phyloP scores from a whole-genome alignment of 2,797 vertebrate species.

The Cuculus canorus region DNA sequence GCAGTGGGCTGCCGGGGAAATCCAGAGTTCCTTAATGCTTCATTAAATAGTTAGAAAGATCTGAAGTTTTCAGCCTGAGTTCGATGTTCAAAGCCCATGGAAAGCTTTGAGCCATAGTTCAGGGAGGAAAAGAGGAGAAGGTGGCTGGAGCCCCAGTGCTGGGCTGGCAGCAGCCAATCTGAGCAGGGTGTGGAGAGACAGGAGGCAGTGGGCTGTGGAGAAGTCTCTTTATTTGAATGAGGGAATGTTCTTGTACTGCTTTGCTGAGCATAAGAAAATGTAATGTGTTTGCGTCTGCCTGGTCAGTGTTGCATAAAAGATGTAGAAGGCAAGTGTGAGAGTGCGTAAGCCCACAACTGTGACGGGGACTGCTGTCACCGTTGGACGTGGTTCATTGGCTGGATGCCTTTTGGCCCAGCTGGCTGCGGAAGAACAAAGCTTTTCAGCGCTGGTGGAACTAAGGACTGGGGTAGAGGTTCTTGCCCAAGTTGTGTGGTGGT shows the following conservation, averaged over 20 bases:
- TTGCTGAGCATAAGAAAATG: neutral
- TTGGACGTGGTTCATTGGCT: fast-evolving
- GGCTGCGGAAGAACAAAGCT: neutral
- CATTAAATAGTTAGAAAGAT: neutral
- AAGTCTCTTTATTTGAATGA: too few species aligned
- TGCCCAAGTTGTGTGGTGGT: too few species aligned
- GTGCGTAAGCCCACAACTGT: neutral
- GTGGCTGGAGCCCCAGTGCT: fast-evolving
- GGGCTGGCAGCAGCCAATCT: neutral
- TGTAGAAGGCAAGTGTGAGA: neutral
- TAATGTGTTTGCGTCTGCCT: neutral
- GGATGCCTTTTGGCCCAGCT: neutral
- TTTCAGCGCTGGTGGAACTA: too few species aligned
- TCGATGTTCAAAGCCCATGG: neutral
- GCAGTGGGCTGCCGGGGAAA: neutral
- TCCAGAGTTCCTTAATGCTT: neutral
- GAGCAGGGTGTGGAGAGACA: neutral
- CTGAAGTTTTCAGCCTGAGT: neutral
- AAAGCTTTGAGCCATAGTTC: fast-evolving
- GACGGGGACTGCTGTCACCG: fast-evolving
- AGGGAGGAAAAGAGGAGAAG: too few species aligned
- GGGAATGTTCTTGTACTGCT: neutral
- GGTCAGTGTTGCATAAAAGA: neutral
- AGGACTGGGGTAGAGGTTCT: neutral
- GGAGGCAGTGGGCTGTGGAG: fast-evolving